These are phyloP conservation scores for Agriopis aurantiaria DNA, from an alignment of 2,888 invertebrate species.

Conservation along the genomic window DNA sequence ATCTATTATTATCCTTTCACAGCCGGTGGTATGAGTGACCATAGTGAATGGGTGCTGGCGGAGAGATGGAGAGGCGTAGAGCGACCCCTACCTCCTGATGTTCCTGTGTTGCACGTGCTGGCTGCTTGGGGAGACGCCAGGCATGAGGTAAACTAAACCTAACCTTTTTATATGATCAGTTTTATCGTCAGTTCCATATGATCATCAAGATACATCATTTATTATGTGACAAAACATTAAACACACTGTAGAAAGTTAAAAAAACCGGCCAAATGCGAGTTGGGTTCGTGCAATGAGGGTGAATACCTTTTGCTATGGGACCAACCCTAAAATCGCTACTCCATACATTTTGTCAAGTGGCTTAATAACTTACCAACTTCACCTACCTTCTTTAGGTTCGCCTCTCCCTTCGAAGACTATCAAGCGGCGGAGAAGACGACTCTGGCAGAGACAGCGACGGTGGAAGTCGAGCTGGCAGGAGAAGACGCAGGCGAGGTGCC, in stretches of 20 bases:
- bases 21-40: conserved; percentile 66
- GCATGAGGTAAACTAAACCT: conserved; percentile 67
- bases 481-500: conserved; percentile 65
- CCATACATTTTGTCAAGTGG: not conserved
- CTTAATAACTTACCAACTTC: not conserved
- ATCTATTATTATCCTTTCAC: conserved; percentile 20
- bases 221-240: not conserved
- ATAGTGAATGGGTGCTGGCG: conserved; percentile 89
- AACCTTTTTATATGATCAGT: not conserved
- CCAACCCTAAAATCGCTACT: too few relatives aligned
- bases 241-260: too few relatives aligned
- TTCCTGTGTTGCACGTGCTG: conserved; percentile 92
- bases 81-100: conserved; percentile 89
- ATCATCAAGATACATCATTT: too few relatives aligned
- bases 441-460: conserved; percentile 82
- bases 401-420: conserved; percentile 77
- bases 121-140: conserved; percentile 91
- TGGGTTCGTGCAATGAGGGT: too few relatives aligned
- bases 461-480: conserved; percentile 67
- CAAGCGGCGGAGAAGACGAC: conserved; percentile 82
- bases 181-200: not conserved
- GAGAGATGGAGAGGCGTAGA: conserved; percentile 93
- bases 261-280: too few relatives aligned
- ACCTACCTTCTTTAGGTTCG: conserved; percentile 65
- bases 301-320: too few relatives aligned